Evolutionary conservation across 2,888 invertebrate genomes (phyloP).

Genomic region (Drosophila putrida): DNA sequence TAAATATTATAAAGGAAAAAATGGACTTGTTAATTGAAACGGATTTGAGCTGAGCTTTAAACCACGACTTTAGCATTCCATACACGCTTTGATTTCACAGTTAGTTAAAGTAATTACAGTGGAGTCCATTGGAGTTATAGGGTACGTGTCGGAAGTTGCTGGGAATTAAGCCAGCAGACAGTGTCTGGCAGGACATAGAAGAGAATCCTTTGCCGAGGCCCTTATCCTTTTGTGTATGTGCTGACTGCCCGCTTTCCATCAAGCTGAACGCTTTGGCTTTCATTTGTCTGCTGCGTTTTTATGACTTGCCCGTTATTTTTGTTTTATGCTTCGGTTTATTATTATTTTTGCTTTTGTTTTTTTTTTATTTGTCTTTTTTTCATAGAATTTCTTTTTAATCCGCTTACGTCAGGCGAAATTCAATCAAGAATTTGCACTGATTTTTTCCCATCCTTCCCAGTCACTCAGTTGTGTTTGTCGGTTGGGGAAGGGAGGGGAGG

Average conservation of each 20-base stretch:
- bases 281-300: conserved; percentile 58
- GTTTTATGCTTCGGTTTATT: conserved; percentile 62
- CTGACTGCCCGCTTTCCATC: conserved; percentile 8
- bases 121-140: conserved; percentile 17
- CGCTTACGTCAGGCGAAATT: conserved; percentile 76
- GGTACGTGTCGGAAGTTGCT: conserved; percentile 50
- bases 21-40: conserved; percentile 40
- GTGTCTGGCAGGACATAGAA: conserved; percentile 17
- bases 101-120: conserved; percentile 43
- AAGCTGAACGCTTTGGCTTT: conserved; percentile 14
- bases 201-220: conserved; percentile 30
- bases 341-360: conserved; percentile 36
- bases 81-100: conserved; percentile 26
- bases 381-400: conserved; percentile 72
- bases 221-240: conserved; percentile 16
- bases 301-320: conserved; percentile 65
- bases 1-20: not conserved
- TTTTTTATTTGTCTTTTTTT: conserved; percentile 25
- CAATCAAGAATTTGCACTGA: conserved; percentile 69
- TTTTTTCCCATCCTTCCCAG: conserved; percentile 9
- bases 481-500: not conserved
- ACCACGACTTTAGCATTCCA: conserved; percentile 21
- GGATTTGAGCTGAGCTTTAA: conserved; percentile 10
- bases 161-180: conserved; percentile 29
- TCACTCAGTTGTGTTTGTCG: conserved; percentile 12